A percentile compares a stretch with the other conserved stretches of the same genome.
phyloP scores from a whole-genome alignment of 2,888 invertebrate species.

The Caenorhabditis macrosperma region DNA sequence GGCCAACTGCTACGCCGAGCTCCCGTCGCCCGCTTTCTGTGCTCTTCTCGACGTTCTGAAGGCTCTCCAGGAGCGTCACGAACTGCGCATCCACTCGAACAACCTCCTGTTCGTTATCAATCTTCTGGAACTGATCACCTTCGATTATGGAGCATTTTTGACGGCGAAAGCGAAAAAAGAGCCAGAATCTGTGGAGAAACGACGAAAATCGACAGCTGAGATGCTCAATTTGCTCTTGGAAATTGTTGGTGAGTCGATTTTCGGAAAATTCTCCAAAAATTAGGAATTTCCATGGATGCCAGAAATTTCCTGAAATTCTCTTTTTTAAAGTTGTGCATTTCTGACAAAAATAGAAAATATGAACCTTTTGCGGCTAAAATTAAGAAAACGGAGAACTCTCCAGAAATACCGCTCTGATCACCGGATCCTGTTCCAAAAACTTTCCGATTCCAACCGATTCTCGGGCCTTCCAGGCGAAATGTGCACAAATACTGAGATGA shows the following conservation, averaged over 20 bases:
- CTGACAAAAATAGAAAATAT: too few relatives aligned
- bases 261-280: background rate
- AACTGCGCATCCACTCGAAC: constrained; percentile 35
- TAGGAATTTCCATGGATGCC: background rate
- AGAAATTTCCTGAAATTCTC: too few relatives aligned
- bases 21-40: constrained; percentile 10
- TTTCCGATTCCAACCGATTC: too few relatives aligned
- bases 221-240: constrained; percentile 42
- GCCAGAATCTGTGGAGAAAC: constrained; percentile 24
- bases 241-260: constrained; percentile 27
- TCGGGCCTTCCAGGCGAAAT: constrained; percentile 45
- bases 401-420: too few relatives aligned
- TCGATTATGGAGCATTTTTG: constrained; percentile 33
- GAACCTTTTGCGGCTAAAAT: too few relatives aligned
- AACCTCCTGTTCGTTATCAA: constrained; percentile 47
- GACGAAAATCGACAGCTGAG: constrained; percentile 9
- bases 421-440: too few relatives aligned
- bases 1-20: constrained; percentile 59
- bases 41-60: constrained; percentile 23
- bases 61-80: constrained; percentile 3
- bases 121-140: constrained; percentile 36
- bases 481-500: constrained; percentile 43
- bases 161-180: constrained; percentile 14
- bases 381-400: too few relatives aligned
- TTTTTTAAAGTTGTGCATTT: too few relatives aligned